Base-by-base conservation (phyloP, 1,140 invertebrate genomes). In the Homarus americanus region DNA sequence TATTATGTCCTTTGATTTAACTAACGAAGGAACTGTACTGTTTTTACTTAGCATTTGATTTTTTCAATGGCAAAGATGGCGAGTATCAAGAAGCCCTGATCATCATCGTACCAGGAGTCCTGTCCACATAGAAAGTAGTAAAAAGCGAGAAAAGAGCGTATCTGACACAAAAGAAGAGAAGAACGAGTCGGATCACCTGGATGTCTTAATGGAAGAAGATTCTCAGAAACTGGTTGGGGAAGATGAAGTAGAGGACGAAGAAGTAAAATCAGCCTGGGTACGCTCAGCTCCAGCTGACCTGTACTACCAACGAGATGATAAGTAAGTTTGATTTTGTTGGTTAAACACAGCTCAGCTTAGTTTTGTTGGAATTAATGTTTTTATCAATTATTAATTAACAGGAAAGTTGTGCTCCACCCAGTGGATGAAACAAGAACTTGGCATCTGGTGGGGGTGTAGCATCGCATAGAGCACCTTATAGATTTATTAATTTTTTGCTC, bases 261-360 rank as follows among this genome's bases (percentile, higher is more conserved):
- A 92, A 66, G 38, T 24, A 28, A 82, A 82, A 20, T 24, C 75
- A 40, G 66, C 73, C 0, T 92, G 92, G 92, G 78, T 88, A 17
- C 88, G 92, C 38, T 92, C 92, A 44, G 86, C 92, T 12, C 92
- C 92, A 80, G 92, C 92, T 36, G 92, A 92, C 78, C 86, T 92
- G 17, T 91, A 91, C 75, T 92, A 92, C 79, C 73, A 78, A 44
- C 66, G 90, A 36, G 89, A 91, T 89, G 73, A 88, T 49, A 91
- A 82, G 92, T 92, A 76, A 85, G 89, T 92, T 28, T 28, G 36
- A 69, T 10, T 83, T 80, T 38, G 36, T 76, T 28, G 40, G 24
- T 20, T 63, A 20, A 49, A 49, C 44, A 49, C n/a, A n/a, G n/a
- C n/a, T n/a, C n/a, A n/a, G n/a, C n/a, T n/a, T n/a, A n/a, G n/a